Evolutionary conservation across 1,140 invertebrate genomes (phyloP), one percentile per base, ranked within the genome.

Genomic region (Lasaia peninsularis): DNA sequence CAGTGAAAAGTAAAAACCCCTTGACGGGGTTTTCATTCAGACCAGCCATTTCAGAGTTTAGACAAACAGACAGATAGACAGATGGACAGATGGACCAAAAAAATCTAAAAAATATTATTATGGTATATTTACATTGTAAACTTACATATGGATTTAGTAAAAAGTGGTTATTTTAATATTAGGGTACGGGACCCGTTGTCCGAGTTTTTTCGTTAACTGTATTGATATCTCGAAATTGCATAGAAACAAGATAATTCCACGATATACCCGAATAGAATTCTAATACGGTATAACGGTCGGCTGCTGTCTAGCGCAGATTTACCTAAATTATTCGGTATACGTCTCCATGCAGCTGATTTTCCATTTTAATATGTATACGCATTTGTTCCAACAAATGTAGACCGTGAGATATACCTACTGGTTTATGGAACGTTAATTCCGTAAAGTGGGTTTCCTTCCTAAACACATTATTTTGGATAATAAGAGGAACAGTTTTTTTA

Each of bases 241-340:
- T 75, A 65, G 71, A 80, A 79, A 80, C 79, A 72, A 82, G 77
- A 87, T 82, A 75, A 80, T 82, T 80, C 71, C 60, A 67, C 62
- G 56, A 69, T 65, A 50, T 66, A 53, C 63, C 60, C 53, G 72
- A 58, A 57, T 63, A 60, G 78, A 87, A 87, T 86, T 59, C 62
- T 80, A 86, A 81, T 59, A 54, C 67, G 54, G 56, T 70, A 57
- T 87, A 87, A 87, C 84, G 84, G 84, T 83, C 63, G 67, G 69
- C 66, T 69, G 61, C 65, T 62, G 81, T 84, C 77, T 80, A 75
- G 71, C 69, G 67, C 66, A 71, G 79, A 82, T 79, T 82, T 82
- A 78, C 72, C 77, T 84, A 82, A 85, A 80, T 81, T 87, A 85
- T 86, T 86, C 80, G 74, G 74, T 73, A 65, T 77, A 75, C 75